Evolutionary conservation across 2,113 vertebrate genomes (phyloP).

Genomic region (Equus przewalskii): DNA sequence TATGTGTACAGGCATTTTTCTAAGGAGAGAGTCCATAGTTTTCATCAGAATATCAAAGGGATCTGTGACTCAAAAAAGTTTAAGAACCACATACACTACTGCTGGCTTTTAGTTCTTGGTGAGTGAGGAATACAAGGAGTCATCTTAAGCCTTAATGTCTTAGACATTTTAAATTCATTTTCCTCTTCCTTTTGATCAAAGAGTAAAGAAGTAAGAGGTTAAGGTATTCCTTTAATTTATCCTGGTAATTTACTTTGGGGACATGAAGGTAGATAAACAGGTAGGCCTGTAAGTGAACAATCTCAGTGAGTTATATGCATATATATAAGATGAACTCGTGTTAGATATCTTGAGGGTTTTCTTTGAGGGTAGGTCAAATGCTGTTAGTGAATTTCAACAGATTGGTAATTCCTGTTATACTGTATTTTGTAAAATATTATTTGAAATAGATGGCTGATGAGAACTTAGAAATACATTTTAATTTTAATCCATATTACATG

Average conservation of each 20-base stretch:
- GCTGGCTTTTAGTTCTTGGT: constrained; percentile 24
- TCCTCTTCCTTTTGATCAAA: neutral
- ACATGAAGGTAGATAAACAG: neutral
- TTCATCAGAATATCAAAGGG: constrained; percentile 41
- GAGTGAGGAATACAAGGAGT: constrained; percentile 40
- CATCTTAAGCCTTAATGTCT: constrained; percentile 12
- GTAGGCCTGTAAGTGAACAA: neutral
- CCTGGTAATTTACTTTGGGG: constrained; percentile 15
- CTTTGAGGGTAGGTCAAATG: constrained; percentile 1
- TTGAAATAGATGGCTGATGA: neutral
- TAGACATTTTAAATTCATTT: constrained; percentile 19
- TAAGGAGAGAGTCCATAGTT: neutral
- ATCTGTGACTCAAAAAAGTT: neutral
- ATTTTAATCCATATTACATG: constrained; percentile 1
- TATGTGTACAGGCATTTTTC: constrained; percentile 18
- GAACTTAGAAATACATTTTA: neutral
- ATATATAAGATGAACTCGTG: neutral
- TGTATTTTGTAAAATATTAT: constrained; percentile 49
- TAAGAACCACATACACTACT: neutral
- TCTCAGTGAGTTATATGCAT: neutral
- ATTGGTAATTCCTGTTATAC: neutral
- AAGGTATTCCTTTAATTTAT: constrained; percentile 25
- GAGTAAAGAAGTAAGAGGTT: neutral
- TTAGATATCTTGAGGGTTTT: constrained; percentile 31
- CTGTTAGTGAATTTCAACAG: neutral